phyloP scores from a whole-genome alignment of 2,888 invertebrate species.

The Emmelina monodactyla region DNA sequence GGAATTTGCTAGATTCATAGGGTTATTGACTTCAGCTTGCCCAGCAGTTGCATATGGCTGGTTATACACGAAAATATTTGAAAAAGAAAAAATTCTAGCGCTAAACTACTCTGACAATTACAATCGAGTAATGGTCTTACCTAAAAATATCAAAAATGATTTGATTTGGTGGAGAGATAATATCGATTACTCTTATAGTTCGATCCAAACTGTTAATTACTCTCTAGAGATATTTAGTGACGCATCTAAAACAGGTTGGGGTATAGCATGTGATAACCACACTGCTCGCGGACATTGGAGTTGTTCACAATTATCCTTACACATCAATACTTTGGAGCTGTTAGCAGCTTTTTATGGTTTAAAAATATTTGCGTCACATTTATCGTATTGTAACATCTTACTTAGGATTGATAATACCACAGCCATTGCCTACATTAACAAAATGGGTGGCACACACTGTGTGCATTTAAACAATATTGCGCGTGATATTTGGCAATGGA shows the following conservation, averaged over 20 bases:
- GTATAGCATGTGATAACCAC: neutral
- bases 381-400: neutral
- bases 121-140: neutral
- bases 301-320: neutral
- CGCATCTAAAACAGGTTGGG: neutral
- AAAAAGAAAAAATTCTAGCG: constrained; percentile 1
- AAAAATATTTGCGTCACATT: neutral
- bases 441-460: neutral
- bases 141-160: neutral
- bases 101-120: constrained; percentile 1
- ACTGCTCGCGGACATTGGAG: neutral
- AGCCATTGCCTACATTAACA: constrained; percentile 1
- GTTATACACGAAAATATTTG: constrained; percentile 1
- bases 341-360: neutral
- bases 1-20: neutral
- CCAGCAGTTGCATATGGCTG: neutral
- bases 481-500: neutral
- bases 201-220: too few species aligned
- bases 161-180: too few species aligned
- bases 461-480: neutral
- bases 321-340: neutral
- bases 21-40: neutral
- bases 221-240: neutral
- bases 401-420: constrained; percentile 2
- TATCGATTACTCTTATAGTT: too few species aligned